Conservation (phyloP, 2,888 invertebrate species). For the Auanema freiburgensis region DNA sequence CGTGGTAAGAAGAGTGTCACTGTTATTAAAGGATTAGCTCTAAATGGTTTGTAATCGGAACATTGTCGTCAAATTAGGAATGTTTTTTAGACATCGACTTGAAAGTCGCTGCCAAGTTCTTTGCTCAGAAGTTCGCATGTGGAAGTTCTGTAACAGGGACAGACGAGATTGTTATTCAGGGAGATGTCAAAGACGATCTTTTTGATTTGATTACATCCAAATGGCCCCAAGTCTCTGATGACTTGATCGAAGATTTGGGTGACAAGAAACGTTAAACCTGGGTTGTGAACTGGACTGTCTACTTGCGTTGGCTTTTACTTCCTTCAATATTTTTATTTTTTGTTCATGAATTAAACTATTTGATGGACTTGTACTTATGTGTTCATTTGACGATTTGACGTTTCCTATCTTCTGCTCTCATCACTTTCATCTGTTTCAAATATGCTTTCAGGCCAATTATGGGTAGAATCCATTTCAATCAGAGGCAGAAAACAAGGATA, state of each 20-base stretch:
- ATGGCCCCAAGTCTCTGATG: conserved; percentile 74
- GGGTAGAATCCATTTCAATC: background rate
- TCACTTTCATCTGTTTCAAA: background rate
- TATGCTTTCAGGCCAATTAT: background rate
- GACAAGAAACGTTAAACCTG: conserved; percentile 48
- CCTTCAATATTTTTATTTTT: conserved; percentile 1
- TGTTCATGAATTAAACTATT: background rate
- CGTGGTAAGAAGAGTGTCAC: conserved; percentile 99
- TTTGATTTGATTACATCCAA: conserved; percentile 97
- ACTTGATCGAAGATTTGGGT: conserved; percentile 50
- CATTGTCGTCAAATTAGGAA: background rate
- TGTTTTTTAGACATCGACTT: conserved; percentile 82
- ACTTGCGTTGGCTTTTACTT: conserved; percentile 3
- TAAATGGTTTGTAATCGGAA: conserved; percentile 76
- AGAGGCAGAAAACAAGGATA: conserved; percentile 11
- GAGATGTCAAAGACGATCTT: conserved; percentile 90
- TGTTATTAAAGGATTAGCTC: conserved; percentile 89
- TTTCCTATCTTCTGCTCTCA: background rate
- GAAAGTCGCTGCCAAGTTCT: conserved; percentile 95
- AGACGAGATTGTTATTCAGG: conserved; percentile 96
- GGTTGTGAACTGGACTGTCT: background rate
- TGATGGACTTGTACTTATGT: background rate
- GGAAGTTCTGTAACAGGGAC: conserved; percentile 94
- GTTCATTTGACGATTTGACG: background rate
- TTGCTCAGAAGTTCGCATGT: conserved; percentile 95